Conservation (phyloP, 2,888 invertebrate genomes). For the Drosophila infuscata region DNA sequence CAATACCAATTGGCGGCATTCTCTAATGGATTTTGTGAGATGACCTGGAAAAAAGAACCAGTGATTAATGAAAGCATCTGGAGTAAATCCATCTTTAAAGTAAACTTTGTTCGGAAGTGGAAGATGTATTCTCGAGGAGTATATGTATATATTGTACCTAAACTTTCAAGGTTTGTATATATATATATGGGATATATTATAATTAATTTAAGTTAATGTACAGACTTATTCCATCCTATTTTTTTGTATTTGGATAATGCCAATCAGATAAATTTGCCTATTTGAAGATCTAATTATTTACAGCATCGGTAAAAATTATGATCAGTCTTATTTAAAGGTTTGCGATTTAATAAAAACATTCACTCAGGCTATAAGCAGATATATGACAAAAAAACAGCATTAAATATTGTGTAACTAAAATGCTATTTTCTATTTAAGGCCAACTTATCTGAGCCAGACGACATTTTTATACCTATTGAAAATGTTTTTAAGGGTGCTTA, state of each 20-base stretch:
- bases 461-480: background rate
- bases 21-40: constrained; percentile 88
- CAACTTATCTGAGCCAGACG: background rate
- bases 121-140: no score
- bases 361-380: background rate
- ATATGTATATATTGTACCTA: no score
- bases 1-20: constrained; percentile 88
- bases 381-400: background rate
- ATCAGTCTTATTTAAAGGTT: background rate
- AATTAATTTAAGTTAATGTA: background rate
- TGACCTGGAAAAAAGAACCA: constrained; percentile 83
- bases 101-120: background rate
- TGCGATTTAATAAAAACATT: background rate
- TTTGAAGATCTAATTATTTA: background rate
- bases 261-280: background rate
- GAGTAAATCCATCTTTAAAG: background rate
- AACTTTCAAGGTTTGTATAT: background rate
- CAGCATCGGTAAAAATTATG: background rate
- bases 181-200: background rate
- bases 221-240: background rate
- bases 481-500: background rate
- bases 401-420: background rate
- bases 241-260: background rate
- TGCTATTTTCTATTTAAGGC: background rate
- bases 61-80: background rate